Base-by-base conservation (phyloP, 2,113 vertebrate genomes). In the Nerophis lumbriciformis region DNA sequence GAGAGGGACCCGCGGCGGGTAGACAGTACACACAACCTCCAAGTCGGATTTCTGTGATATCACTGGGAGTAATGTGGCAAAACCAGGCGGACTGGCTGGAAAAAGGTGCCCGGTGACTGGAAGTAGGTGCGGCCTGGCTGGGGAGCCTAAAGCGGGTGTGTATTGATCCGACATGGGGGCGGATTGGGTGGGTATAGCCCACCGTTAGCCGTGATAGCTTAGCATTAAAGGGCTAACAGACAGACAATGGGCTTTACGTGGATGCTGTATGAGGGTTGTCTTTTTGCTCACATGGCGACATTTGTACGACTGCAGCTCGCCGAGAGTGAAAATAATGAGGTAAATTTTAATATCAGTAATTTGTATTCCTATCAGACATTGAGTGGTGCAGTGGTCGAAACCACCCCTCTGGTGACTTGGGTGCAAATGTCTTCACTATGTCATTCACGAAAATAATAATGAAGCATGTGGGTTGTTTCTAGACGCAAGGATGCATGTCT, bases 321-420 rank as follows among this genome's bases (percentile, higher is more conserved):
- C 19, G 19, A 19, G 19, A 19, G 8, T 19, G 6, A 5, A 38
- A 14, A 66, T 62, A 66, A 9, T 19, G 4, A 12, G 48, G 35
- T 72, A 12, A 49, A 54, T 69, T 37, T 74, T 63, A 39, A 73
- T 68, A 61, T 9, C 6, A 77, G 77, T 85, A 49, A 87, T 88
- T 85, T 85, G 83, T 87, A 87, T 87, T 87, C 84, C 72, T 66
- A 11, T 69, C 82, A 75, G 77, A 80, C 63, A 68, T 21, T 80
- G 76, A 70, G 80, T 84, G 86, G 78, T 88, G 86, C 86, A 87
- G 83, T 83, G 83, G 81, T 75, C 78, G 84, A 78, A 82, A 63
- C 71, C 84, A 78, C 56, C 75, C 78, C 72, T 81, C 76, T 37
- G 50, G 36, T 60, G 47, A 57, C 55, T 57, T 57, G 39, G 80